Percentiles rank a stretch among this genome's conserved stretches.
Conservation (phyloP, 1,140 invertebrate genomes). For the Pseudomyrmex concolor region DNA sequence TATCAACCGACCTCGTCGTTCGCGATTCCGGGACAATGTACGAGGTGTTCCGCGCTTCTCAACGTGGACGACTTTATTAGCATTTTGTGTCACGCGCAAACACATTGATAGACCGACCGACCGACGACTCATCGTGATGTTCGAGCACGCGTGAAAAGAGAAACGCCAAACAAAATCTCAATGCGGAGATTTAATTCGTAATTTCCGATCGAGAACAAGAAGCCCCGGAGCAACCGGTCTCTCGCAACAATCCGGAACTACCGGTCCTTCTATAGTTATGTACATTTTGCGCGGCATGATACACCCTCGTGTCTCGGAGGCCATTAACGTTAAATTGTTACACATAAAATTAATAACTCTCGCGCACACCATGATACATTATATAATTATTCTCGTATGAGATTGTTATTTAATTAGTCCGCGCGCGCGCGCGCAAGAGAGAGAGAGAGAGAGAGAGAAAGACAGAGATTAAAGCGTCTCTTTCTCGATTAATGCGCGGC, state of each 20-base stretch:
- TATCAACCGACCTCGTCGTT: neutral
- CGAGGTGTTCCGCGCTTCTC: constrained; percentile 64
- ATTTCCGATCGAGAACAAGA: too few relatives aligned
- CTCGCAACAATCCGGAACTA: neutral
- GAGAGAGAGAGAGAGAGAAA: neutral
- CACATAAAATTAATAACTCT: constrained; percentile 1
- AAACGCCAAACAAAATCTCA: too few relatives aligned
- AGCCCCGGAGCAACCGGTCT: too few relatives aligned
- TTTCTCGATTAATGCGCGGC: constrained; percentile 28
- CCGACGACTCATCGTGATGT: too few relatives aligned
- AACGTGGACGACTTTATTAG: constrained; percentile 74
- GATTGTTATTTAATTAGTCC: constrained; percentile 44
- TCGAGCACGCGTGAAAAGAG: too few relatives aligned
- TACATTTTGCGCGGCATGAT: neutral
- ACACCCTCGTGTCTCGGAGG: neutral
- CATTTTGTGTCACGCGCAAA: constrained; percentile 70
- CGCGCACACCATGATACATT: neutral
- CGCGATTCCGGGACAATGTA: constrained; percentile 41
- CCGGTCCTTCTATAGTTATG: neutral
- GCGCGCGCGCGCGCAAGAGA: too few relatives aligned
- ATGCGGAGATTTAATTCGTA: too few relatives aligned
- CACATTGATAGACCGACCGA: constrained; percentile 32
- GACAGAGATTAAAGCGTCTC: constrained; percentile 10
- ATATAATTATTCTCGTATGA: neutral
- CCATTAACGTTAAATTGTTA: constrained; percentile 22